Conservation (phyloP, 2,113 vertebrate genomes). For the Brachirus orientalis region DNA sequence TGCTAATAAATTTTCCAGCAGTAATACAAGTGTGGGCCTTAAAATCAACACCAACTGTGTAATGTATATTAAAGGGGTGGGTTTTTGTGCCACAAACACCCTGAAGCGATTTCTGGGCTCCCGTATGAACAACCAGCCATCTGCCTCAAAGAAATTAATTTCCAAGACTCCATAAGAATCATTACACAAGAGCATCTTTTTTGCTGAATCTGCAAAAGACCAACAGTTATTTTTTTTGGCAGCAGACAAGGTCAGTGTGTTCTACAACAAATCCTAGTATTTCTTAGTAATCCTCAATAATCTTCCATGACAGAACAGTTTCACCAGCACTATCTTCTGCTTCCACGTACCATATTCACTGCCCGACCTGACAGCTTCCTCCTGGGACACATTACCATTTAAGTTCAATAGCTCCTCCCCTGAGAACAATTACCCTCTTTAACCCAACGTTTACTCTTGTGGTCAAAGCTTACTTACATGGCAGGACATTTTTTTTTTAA, state of each 20-base stretch:
- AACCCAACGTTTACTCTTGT: constrained; percentile 21
- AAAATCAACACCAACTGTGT: neutral
- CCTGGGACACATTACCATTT: constrained; percentile 29
- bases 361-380: constrained; percentile 3
- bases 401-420: constrained; percentile 23
- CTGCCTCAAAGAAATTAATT: constrained; percentile 12
- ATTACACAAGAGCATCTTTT: constrained; percentile 4
- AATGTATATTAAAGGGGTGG: constrained; percentile 20
- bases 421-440: constrained; percentile 19
- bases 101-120: neutral
- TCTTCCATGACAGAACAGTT: constrained; percentile 1
- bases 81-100: neutral
- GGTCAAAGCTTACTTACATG: neutral
- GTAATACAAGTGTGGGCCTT: neutral
- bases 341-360: no score
- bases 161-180: neutral
- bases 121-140: constrained; percentile 11
- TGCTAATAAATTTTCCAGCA: constrained; percentile 6
- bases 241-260: constrained; percentile 2
- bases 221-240: neutral
- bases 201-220: constrained; percentile 1
- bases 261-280: constrained; percentile 17
- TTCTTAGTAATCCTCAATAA: constrained; percentile 15
- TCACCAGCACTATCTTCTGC: no score
- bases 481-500: neutral